These are phyloP conservation scores for Chlorospingus flavigularis DNA, from an alignment of 2,797 vertebrate species.

Conservation along the genomic window DNA sequence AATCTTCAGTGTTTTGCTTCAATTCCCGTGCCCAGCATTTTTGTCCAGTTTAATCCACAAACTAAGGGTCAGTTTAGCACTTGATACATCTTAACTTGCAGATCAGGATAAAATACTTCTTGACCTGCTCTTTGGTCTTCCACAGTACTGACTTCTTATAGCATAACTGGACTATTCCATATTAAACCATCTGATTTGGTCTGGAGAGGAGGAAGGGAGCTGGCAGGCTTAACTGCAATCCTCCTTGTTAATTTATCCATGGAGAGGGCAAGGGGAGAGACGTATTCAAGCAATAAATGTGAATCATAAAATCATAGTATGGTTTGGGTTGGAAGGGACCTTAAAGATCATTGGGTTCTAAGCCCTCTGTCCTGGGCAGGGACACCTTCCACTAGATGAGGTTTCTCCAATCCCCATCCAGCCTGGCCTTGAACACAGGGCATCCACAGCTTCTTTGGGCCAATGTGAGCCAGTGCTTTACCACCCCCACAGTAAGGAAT, in stretches of 20 bases:
- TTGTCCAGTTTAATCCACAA: neutral
- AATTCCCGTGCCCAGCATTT: neutral
- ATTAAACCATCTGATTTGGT: neutral
- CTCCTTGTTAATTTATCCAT: neutral
- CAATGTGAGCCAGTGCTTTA: neutral
- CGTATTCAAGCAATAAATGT: fast-evolving
- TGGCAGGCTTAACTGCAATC: neutral
- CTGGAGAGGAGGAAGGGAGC: neutral
- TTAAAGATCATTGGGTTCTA: neutral
- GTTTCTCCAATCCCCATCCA: neutral
- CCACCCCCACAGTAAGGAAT: neutral
- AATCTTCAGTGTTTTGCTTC: neutral
- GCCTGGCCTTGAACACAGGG: neutral
- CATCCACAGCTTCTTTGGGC: neutral
- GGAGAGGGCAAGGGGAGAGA: neutral
- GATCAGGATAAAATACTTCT: neutral
- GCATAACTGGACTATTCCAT: neutral
- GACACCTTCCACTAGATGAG: neutral
- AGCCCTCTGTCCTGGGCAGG: neutral
- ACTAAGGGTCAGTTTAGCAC: neutral
- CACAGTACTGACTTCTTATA: neutral
- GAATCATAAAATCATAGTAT: neutral
- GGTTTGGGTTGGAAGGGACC: neutral
- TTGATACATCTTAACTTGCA: neutral
- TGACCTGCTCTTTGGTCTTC: neutral